Conservation (phyloP, 2,797 vertebrate genomes). For the Channa striata region DNA sequence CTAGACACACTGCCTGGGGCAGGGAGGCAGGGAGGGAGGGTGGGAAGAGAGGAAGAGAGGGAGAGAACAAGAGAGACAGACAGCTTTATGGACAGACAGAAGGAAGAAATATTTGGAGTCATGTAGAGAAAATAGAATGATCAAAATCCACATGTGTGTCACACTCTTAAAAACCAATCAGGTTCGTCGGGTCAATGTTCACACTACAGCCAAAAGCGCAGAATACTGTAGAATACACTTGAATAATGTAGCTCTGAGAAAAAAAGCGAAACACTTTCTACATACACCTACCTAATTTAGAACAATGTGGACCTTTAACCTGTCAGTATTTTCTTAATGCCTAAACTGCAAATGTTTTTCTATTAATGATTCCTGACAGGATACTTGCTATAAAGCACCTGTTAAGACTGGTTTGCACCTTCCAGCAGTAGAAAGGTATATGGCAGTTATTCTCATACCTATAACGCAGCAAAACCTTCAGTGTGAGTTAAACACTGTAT, state of each 20-base stretch:
- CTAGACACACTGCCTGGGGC: slow-evolving; percentile 83
- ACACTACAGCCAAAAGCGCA: background rate
- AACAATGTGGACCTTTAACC: slow-evolving; percentile 49
- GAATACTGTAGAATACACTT: too few species aligned
- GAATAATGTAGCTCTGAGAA: background rate
- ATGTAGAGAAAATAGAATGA: slow-evolving; percentile 40
- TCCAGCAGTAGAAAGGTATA: background rate
- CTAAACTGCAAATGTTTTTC: background rate
- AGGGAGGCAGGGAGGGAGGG: slow-evolving; percentile 55
- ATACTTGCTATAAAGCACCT: background rate
- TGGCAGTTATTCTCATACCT: background rate
- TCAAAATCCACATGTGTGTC: slow-evolving; percentile 24
- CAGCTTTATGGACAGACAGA: slow-evolving; percentile 74
- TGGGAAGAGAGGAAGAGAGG: slow-evolving; percentile 38
- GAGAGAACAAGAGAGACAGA: slow-evolving; percentile 52
- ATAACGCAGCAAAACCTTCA: too few species aligned
- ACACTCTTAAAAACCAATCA: slow-evolving; percentile 11
- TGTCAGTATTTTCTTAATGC: background rate
- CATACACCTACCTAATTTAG: slow-evolving; percentile 1
- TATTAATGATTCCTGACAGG: background rate
- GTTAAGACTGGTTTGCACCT: slow-evolving; percentile 37
- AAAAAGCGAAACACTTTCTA: slow-evolving; percentile 5
- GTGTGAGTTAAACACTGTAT: too few species aligned
- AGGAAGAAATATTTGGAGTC: slow-evolving; percentile 68
- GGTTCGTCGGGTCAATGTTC: background rate